Conservation (phyloP, 2,113 vertebrate genomes). For the Antechinus flavipes region DNA sequence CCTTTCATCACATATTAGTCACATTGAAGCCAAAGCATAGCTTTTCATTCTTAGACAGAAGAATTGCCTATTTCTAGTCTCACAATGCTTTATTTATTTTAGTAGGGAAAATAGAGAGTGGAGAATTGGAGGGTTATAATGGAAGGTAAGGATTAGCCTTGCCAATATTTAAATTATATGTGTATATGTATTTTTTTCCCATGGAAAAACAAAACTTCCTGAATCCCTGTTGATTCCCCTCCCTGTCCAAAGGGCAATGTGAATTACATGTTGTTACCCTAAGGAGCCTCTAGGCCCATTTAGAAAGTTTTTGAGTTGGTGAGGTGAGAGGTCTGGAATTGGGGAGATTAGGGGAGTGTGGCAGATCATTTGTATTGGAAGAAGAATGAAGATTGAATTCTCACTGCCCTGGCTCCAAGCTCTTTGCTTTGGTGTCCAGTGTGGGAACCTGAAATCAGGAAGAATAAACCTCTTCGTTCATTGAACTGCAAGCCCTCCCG, state of each 20-base stretch:
- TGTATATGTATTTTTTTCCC: fast-evolving
- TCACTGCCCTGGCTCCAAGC: background rate
- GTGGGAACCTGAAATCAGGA: slow-evolving; percentile 58
- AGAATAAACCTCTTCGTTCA: slow-evolving; percentile 3
- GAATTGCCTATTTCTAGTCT: background rate
- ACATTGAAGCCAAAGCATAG: slow-evolving; percentile 13
- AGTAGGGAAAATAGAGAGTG: background rate
- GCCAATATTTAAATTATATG: slow-evolving; percentile 27
- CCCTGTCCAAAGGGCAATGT: background rate
- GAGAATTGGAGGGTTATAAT: background rate
- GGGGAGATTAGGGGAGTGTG: slow-evolving; percentile 29
- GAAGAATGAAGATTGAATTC: slow-evolving; percentile 65
- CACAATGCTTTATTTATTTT: slow-evolving; percentile 3
- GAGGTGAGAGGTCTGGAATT: slow-evolving; percentile 21
- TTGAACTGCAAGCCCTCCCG: background rate
- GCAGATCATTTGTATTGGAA: slow-evolving; percentile 30
- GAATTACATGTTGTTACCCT: background rate
- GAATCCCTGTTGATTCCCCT: background rate
- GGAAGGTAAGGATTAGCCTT: background rate
- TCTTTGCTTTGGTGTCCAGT: slow-evolving; percentile 45
- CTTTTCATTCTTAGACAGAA: slow-evolving; percentile 32
- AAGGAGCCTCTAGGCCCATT: background rate
- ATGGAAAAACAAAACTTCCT: background rate
- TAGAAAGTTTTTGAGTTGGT: slow-evolving; percentile 39
- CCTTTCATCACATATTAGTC: background rate